Conservation (phyloP, 2,113 vertebrate species). For the Stigmatopora argus region DNA sequence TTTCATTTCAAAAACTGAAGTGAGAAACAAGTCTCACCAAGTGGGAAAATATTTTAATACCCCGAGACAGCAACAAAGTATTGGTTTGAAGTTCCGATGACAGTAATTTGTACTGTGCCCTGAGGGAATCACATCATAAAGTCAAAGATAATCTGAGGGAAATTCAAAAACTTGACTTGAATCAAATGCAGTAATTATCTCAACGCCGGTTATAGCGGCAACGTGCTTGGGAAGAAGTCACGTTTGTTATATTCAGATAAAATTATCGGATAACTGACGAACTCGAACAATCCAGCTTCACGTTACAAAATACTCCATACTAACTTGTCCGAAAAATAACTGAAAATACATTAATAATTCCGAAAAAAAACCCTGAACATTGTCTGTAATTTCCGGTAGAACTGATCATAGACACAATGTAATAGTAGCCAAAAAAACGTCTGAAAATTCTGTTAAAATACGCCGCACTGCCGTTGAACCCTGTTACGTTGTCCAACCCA, state of each 20-base stretch:
- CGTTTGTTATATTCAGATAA: constrained; percentile 6
- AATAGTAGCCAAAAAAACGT: too few relatives aligned
- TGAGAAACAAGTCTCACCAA: constrained; percentile 1
- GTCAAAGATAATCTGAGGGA: constrained; percentile 10
- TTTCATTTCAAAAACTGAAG: neutral
- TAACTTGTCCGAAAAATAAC: neutral
- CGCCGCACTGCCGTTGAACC: neutral
- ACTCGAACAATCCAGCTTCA: neutral
- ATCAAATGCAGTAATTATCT: constrained; percentile 36
- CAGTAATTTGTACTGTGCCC: constrained; percentile 18
- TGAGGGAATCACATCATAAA: constrained; percentile 12
- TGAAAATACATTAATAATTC: too few relatives aligned
- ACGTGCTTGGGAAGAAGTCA: constrained; percentile 14
- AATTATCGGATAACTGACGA: constrained; percentile 6
- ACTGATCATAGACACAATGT: too few relatives aligned
- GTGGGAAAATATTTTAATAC: constrained; percentile 7
- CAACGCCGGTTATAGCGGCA: constrained; percentile 18
- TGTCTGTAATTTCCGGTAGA: too few relatives aligned
- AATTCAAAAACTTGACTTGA: constrained; percentile 28
- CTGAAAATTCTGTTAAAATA: neutral
- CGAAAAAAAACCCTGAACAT: too few relatives aligned
- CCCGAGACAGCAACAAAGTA: constrained; percentile 19
- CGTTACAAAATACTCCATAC: neutral
- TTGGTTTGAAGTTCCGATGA: constrained; percentile 1
- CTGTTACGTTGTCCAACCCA: neutral